Base-by-base conservation (phyloP, 2,113 vertebrate species). In the Lepus americanus region DNA sequence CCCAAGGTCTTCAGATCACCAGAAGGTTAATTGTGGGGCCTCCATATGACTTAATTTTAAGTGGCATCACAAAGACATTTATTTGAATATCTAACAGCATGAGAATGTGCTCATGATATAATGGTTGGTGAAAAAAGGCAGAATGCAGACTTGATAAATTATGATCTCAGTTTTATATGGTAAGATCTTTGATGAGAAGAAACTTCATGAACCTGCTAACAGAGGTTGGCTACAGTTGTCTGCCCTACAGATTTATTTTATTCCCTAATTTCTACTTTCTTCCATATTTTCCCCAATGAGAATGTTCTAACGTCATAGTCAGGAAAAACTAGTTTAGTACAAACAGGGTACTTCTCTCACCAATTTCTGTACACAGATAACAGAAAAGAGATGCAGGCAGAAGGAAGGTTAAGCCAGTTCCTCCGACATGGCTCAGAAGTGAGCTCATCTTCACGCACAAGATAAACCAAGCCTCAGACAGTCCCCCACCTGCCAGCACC, bases 191-290 rank as follows among this genome's bases (percentile, higher is more conserved):
- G 70, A 72, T 27, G 51, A 90, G 67, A 88, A 94, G 44, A 55
- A 61, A 85, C 39, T 25, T 66, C 29, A 81, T 29, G 36, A 49
- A 70, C 61, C 29, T 82, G 29, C 67, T 44, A 69, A 73, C 17
- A 63, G 83, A 89, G 25, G 33, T 88, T 73, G 61, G 53, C 44
- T 73, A 31, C n/a, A 64, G 59, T 31, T 79, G 73, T 31, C 27
- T 72, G 6, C 11, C 69, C 5, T 20, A 22, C 0, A 16, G 49
- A 63, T 83, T 44, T 81, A 85, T 82, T 70, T 73, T 85, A 20
- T 73, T 90, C 27, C 73, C 16, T 81, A 49, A 70, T 94, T 95
- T 96, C 27, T 82, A 6, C 29, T 82, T 94, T 87, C 51, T 92
- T 88, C 51, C 36, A 7, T 64, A 59, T 63, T 84, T 85, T 66